Conservation (phyloP, 2,888 invertebrate genomes). For the Ophraella communa region DNA sequence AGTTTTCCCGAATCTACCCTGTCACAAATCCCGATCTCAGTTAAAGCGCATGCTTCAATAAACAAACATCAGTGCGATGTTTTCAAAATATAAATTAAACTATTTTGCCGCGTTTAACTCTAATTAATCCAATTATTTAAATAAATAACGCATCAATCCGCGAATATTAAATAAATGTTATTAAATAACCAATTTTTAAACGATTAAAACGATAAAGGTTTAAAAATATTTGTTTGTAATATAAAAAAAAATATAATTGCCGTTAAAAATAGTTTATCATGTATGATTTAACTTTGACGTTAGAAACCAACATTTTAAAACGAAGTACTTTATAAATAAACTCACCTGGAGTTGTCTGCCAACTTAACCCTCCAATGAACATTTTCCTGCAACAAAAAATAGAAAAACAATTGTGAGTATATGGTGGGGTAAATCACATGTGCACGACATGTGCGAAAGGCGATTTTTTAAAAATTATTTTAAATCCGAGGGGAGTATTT, state of each 20-base stretch:
- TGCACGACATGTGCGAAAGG: constrained; percentile 36
- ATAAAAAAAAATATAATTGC: neutral
- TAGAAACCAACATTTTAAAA: neutral
- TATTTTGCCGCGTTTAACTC: neutral
- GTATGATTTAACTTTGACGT: neutral
- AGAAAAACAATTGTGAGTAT: constrained; percentile 20
- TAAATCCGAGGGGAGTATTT: no score
- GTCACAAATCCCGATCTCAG: neutral
- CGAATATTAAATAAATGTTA: neutral
- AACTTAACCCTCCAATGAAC: constrained; percentile 99
- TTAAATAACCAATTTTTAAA: neutral
- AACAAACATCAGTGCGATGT: constrained; percentile 18
- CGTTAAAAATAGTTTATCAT: neutral
- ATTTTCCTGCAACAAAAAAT: constrained; percentile 93
- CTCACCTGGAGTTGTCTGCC: constrained; percentile 99
- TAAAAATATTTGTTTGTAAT: no score
- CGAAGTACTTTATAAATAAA: neutral
- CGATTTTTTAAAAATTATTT: no score
- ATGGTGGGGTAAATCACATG: constrained; percentile 33
- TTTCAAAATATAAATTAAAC: constrained; percentile 10
- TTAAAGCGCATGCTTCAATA: constrained; percentile 13
- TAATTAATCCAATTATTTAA: neutral
- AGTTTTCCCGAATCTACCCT: neutral
- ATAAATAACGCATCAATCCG: neutral
- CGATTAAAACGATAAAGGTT: neutral